phyloP scores from a whole-genome alignment of 2,797 vertebrate species.

The Iguana delicatissima region DNA sequence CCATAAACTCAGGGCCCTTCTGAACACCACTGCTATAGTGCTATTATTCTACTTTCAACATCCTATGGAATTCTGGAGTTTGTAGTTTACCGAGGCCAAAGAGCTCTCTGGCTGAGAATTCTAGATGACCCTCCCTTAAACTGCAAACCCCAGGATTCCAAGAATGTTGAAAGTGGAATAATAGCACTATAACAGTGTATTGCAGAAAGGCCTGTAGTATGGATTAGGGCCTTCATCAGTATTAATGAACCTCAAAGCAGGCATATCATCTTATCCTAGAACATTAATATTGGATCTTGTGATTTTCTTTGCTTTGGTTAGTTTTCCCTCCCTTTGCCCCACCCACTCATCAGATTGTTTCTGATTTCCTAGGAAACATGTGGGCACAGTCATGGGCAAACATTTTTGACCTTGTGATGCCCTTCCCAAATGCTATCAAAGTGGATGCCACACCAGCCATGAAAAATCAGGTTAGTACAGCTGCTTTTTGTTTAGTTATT shows the following conservation, averaged over 20 bases:
- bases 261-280: not conserved
- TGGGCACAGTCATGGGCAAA: constrained; percentile 98
- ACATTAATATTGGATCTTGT: not conserved
- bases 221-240: not conserved
- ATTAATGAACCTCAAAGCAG: not conserved
- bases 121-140: no score
- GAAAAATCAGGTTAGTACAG: constrained; percentile 85
- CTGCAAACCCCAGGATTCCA: no score
- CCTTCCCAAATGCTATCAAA: constrained; percentile 89
- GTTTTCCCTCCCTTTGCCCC: not conserved
- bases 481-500: not conserved
- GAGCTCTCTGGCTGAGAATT: no score
- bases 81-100: no score
- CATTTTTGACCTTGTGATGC: constrained; percentile 90
- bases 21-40: no score
- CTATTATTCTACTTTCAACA: no score
- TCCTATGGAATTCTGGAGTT: no score
- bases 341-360: rapidly evolving
- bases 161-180: no score
- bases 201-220: no score
- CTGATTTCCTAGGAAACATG: constrained; percentile 91
- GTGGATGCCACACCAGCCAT: constrained; percentile 95
- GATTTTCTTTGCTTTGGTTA: no score
- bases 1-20: no score
- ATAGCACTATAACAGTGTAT: no score